Evolutionary conservation across 2,113 vertebrate species (phyloP).

Genomic region (Nothocercus julius): DNA sequence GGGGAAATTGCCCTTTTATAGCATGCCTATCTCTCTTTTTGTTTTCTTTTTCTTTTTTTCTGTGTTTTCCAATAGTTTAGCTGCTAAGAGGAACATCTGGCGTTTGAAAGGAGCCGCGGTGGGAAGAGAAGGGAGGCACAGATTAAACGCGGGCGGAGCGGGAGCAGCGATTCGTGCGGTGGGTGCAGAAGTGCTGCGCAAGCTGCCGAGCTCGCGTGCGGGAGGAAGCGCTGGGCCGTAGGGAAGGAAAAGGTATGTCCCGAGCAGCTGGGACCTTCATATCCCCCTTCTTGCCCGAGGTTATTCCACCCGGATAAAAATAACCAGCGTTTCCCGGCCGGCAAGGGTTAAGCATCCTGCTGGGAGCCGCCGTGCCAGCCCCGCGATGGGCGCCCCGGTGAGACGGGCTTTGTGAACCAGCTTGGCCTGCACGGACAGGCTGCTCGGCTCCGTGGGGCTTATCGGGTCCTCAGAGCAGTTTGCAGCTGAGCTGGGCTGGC

Average conservation of each 20-base stretch:
- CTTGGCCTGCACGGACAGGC: not conserved
- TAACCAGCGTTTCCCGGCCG: not conserved
- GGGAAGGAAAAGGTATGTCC: rapidly evolving
- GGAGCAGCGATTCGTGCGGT: slow-evolving; percentile 9
- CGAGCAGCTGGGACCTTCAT: not conserved
- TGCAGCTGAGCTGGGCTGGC: not conserved
- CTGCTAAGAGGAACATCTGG: slow-evolving; percentile 74
- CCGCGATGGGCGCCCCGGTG: rapidly evolving
- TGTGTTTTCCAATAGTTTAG: slow-evolving; percentile 57
- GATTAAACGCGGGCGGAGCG: not conserved
- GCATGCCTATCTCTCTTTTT: not conserved
- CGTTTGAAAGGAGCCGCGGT: slow-evolving; percentile 3
- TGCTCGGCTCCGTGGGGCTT: not conserved
- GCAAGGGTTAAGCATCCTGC: too few species aligned
- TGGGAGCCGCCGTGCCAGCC: too few species aligned
- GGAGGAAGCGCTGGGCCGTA: rapidly evolving
- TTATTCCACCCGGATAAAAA: not conserved
- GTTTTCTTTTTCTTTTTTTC: not conserved
- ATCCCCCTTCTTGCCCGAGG: not conserved
- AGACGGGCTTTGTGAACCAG: rapidly evolving
- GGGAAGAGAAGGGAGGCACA: slow-evolving; percentile 10
- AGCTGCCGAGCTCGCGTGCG: rapidly evolving
- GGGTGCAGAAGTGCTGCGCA: not conserved
- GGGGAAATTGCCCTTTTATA: slow-evolving; percentile 41
- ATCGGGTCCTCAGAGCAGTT: not conserved